phyloP scores from a whole-genome alignment of 2,888 invertebrate genomes.

The Diaperis boleti region DNA sequence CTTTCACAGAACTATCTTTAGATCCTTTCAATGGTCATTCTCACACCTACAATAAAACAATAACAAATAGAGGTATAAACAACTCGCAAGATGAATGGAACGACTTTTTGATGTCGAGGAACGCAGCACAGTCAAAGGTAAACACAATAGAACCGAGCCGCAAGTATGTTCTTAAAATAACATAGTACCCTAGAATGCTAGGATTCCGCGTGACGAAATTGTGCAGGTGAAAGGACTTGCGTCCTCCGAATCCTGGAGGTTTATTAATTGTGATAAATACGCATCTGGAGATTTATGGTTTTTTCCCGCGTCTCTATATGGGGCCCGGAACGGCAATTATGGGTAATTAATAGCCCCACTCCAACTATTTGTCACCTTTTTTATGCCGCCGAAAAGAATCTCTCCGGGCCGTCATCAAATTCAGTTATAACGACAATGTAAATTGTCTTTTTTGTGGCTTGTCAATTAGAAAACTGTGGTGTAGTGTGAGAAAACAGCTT shows the following conservation, averaged over 20 bases:
- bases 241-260: constrained; percentile 4
- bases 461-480: constrained; percentile 1
- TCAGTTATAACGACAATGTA: constrained; percentile 3
- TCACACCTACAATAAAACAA: background rate
- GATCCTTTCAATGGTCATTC: background rate
- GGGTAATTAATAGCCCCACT: constrained; percentile 28
- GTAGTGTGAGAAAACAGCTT: background rate
- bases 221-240: no score
- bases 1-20: no score
- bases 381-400: background rate
- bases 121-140: background rate
- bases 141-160: background rate
- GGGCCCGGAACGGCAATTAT: constrained; percentile 15
- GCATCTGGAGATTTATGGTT: constrained; percentile 18
- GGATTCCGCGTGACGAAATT: constrained; percentile 4
- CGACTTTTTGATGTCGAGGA: background rate
- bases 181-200: background rate
- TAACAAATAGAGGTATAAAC: constrained; percentile 1
- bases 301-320: constrained; percentile 6
- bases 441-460: constrained; percentile 3
- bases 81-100: constrained; percentile 1
- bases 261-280: constrained; percentile 8
- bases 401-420: background rate
- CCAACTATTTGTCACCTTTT: constrained; percentile 25
- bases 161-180: background rate